phyloP scores from a whole-genome alignment of 1,140 invertebrate species.

The Orchesella cincta region DNA sequence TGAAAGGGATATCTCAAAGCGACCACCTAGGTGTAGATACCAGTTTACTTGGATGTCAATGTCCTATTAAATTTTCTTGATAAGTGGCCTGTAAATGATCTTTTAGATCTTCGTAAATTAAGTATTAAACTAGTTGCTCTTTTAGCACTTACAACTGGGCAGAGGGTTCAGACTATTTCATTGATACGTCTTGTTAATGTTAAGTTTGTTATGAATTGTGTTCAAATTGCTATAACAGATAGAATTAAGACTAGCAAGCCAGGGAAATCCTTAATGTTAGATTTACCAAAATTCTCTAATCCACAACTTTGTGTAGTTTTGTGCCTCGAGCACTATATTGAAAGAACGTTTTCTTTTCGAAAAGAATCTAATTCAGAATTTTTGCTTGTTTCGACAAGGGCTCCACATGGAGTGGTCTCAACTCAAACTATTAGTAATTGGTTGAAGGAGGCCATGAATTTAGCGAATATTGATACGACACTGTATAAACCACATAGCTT shows the following conservation, averaged over 20 bases:
- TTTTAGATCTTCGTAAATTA: slow-evolving; percentile 10
- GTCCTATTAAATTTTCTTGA: background rate
- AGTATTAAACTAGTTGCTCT: background rate
- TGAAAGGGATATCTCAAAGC: slow-evolving; percentile 11
- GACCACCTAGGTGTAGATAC: slow-evolving; percentile 27
- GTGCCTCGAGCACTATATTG: background rate
- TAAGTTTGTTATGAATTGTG: background rate
- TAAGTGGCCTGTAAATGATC: background rate
- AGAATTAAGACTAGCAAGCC: background rate
- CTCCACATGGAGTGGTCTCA: background rate
- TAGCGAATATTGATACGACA: slow-evolving; percentile 15
- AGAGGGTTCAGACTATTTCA: slow-evolving; percentile 2
- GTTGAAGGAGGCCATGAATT: background rate
- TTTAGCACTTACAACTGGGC: background rate
- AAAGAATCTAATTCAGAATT: too few relatives aligned
- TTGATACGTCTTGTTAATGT: background rate
- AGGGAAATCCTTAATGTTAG: background rate
- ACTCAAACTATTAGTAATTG: background rate
- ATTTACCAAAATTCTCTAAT: background rate
- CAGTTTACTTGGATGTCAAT: background rate
- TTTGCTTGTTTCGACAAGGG: background rate
- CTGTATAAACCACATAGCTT: slow-evolving; percentile 24
- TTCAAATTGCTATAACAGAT: background rate
- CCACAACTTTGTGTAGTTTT: background rate
- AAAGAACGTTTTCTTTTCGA: background rate